A percentile compares a stretch with the other conserved stretches of the same genome.
Conservation (phyloP, 2,113 vertebrate species). For the Sebastes fasciatus region DNA sequence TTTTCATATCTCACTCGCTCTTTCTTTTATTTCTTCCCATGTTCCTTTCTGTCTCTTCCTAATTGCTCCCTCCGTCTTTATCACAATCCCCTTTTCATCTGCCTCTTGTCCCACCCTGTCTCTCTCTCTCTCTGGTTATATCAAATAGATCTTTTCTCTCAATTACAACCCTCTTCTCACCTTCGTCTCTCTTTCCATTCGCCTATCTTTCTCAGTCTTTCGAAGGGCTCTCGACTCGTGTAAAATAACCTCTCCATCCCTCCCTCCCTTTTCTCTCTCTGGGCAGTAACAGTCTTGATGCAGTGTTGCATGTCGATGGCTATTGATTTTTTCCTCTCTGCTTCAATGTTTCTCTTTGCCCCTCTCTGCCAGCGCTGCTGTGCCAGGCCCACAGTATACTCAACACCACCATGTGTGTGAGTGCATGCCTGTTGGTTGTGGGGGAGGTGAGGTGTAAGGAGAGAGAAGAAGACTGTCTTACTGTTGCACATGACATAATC, state of each 20-base stretch:
- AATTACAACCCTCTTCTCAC: slow-evolving; percentile 40
- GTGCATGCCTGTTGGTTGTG: slow-evolving; percentile 24
- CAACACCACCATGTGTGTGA: slow-evolving; percentile 40
- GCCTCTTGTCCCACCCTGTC: background rate
- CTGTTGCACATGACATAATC: slow-evolving; percentile 13
- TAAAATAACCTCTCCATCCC: slow-evolving; percentile 45
- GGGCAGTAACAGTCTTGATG: slow-evolving; percentile 78
- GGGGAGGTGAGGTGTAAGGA: slow-evolving; percentile 17
- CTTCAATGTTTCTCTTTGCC: slow-evolving; percentile 57
- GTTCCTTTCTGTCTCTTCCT: slow-evolving; percentile 27
- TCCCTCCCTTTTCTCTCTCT: slow-evolving; percentile 45
- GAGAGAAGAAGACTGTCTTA: background rate
- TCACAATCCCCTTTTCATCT: slow-evolving; percentile 49
- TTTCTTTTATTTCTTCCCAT: slow-evolving; percentile 12
- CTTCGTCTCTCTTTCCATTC: slow-evolving; percentile 23
- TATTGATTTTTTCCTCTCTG: slow-evolving; percentile 76
- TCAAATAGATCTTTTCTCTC: slow-evolving; percentile 54
- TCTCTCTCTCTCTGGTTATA: slow-evolving; percentile 5
- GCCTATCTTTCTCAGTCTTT: slow-evolving; percentile 34
- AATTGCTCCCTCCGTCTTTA: slow-evolving; percentile 46
- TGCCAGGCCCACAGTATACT: slow-evolving; percentile 46
- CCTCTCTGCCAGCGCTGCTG: slow-evolving; percentile 53
- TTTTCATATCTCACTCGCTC: slow-evolving; percentile 28
- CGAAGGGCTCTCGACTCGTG: slow-evolving; percentile 22
- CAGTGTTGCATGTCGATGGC: slow-evolving; percentile 78